A percentile compares a stretch with the other conserved stretches of the same genome.
phyloP scores from a whole-genome alignment of 2,888 invertebrate genomes.

The Drosophila emarginata region DNA sequence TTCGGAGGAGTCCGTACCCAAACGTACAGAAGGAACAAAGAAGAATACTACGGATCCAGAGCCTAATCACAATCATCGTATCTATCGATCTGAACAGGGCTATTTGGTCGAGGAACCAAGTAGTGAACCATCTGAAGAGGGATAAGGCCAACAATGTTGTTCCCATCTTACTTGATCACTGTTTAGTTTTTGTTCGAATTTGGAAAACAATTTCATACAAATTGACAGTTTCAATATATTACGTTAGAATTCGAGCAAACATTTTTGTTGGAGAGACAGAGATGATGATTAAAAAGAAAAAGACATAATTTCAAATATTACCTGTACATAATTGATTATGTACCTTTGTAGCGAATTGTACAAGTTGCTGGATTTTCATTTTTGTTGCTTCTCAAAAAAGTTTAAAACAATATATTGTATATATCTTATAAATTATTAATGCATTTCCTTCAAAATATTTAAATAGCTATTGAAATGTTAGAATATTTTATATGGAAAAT shows the following conservation, averaged over 20 bases:
- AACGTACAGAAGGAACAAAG: not conserved
- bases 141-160: not conserved
- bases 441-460: no score
- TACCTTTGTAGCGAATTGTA: slow-evolving; percentile 15
- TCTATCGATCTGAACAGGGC: slow-evolving; percentile 65
- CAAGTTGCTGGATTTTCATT: slow-evolving; percentile 11
- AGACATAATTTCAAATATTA: slow-evolving; percentile 4
- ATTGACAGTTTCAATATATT: not conserved
- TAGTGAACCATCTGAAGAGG: slow-evolving; percentile 56
- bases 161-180: not conserved
- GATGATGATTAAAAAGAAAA: not conserved
- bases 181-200: not conserved
- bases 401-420: not conserved
- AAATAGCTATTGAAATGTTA: no score
- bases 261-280: not conserved
- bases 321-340: slow-evolving; percentile 1
- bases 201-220: not conserved
- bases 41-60: not conserved
- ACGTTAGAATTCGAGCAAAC: slow-evolving; percentile 4
- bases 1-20: no score
- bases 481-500: no score
- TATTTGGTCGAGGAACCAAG: slow-evolving; percentile 79
- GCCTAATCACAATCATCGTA: slow-evolving; percentile 13
- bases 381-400: slow-evolving; percentile 6
- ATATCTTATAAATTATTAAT: not conserved